Conservation (phyloP, 1,140 invertebrate genomes). For the Phymorhynchus buccinoides region DNA sequence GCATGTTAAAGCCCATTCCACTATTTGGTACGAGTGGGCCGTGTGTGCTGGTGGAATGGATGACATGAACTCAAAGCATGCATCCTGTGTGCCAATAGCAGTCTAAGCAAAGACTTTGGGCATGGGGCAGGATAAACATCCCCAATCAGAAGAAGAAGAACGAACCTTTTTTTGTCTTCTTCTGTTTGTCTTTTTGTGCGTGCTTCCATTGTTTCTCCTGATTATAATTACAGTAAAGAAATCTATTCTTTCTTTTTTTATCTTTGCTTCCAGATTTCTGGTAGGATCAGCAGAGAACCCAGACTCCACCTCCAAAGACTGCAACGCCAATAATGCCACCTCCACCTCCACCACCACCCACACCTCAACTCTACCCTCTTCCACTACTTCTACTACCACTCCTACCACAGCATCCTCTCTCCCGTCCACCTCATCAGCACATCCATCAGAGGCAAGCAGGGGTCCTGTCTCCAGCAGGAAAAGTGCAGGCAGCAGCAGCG, state of each 20-base stretch:
- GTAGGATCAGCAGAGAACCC: conserved; percentile 34
- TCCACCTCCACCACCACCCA: neutral
- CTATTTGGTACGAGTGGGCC: too few relatives aligned
- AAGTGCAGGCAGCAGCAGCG: neutral
- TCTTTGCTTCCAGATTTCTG: conserved; percentile 24
- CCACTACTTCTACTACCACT: neutral
- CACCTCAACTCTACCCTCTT: neutral
- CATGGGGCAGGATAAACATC: too few relatives aligned
- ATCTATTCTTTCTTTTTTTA: too few relatives aligned
- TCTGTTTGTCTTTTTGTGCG: neutral
- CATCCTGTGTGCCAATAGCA: too few relatives aligned
- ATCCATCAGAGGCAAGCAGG: neutral
- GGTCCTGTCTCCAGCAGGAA: neutral
- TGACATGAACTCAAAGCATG: too few relatives aligned
- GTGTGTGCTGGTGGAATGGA: too few relatives aligned
- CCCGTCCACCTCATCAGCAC: neutral
- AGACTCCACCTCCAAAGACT: neutral
- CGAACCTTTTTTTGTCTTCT: neutral
- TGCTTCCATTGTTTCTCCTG: too few relatives aligned
- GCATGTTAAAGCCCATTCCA: too few relatives aligned
- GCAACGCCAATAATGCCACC: neutral
- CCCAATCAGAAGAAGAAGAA: too few relatives aligned
- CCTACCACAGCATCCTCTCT: neutral
- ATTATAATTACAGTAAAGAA: too few relatives aligned
- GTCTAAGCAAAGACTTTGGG: too few relatives aligned